Conservation (phyloP, 2,888 invertebrate species). For the Cetonia aurata region DNA sequence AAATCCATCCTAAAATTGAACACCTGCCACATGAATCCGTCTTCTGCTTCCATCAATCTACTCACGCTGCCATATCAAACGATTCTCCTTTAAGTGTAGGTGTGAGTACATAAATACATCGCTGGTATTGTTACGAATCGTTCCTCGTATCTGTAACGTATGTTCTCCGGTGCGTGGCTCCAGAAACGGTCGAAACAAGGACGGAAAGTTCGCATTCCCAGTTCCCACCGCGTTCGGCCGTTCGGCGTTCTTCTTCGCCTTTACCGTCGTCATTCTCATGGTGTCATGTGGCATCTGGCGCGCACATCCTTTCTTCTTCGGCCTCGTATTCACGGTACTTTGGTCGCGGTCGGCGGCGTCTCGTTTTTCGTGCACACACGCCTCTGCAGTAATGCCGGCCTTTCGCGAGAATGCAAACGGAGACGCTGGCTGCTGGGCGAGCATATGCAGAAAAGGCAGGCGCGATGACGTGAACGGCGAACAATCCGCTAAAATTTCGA, state of each 20-base stretch:
- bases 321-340: conserved; percentile 27
- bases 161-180: background rate
- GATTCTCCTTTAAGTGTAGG: conserved; percentile 1
- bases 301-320: conserved; percentile 53
- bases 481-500: conserved; percentile 16
- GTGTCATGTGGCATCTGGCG: conserved; percentile 63
- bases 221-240: conserved; percentile 47
- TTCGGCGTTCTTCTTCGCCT: conserved; percentile 43
- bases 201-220: conserved; percentile 5
- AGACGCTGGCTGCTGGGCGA: conserved; percentile 7
- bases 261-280: conserved; percentile 58
- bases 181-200: conserved; percentile 18
- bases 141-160: conserved; percentile 12
- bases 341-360: conserved; percentile 21
- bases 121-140: conserved; percentile 7
- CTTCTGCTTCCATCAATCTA: background rate
- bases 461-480: conserved; percentile 16
- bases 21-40: background rate
- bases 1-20: no score
- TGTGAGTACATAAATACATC: background rate
- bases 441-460: conserved; percentile 13
- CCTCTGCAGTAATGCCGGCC: conserved; percentile 18
- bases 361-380: conserved; percentile 27
- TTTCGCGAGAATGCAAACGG: conserved; percentile 35
- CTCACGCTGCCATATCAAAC: conserved; percentile 3